These are phyloP conservation scores for Brachionus rubens DNA, from an alignment of 1,140 invertebrate species.

Conservation along the genomic window DNA sequence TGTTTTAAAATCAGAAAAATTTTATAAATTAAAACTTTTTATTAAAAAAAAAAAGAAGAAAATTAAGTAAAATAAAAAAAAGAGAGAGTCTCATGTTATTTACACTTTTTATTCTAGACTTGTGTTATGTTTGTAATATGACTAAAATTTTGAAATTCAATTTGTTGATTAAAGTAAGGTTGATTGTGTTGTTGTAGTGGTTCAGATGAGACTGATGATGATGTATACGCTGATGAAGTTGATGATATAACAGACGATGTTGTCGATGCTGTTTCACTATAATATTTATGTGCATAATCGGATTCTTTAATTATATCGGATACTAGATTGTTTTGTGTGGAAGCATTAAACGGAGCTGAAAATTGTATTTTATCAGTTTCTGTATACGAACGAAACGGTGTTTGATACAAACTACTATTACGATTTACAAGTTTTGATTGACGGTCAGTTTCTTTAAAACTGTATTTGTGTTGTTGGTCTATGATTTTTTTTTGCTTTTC, in stretches of 20 bases:
- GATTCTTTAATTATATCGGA: neutral
- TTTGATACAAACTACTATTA: neutral
- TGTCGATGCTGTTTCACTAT: conserved; percentile 15
- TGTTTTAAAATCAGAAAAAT: too few relatives aligned
- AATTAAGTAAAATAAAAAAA: too few relatives aligned
- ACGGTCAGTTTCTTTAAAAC: neutral
- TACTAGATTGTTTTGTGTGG: neutral
- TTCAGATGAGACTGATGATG: neutral
- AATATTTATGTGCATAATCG: conserved; percentile 5
- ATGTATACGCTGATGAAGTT: conserved; percentile 12
- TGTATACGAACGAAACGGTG: neutral
- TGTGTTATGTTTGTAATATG: too few relatives aligned
- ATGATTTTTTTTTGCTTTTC: conserved; percentile 34
- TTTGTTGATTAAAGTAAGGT: neutral
- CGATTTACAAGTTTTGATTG: neutral
- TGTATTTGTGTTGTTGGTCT: conserved; percentile 36
- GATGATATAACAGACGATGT: neutral
- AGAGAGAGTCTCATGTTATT: too few relatives aligned
- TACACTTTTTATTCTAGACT: too few relatives aligned
- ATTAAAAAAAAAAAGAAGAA: too few relatives aligned
- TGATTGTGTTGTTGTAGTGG: neutral
- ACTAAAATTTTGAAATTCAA: neutral
- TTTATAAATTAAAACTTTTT: too few relatives aligned
- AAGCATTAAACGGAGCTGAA: conserved; percentile 2
- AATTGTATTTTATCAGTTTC: conserved; percentile 7